phyloP scores from a whole-genome alignment of 2,113 vertebrate genomes.

The Vulpes vulpes region DNA sequence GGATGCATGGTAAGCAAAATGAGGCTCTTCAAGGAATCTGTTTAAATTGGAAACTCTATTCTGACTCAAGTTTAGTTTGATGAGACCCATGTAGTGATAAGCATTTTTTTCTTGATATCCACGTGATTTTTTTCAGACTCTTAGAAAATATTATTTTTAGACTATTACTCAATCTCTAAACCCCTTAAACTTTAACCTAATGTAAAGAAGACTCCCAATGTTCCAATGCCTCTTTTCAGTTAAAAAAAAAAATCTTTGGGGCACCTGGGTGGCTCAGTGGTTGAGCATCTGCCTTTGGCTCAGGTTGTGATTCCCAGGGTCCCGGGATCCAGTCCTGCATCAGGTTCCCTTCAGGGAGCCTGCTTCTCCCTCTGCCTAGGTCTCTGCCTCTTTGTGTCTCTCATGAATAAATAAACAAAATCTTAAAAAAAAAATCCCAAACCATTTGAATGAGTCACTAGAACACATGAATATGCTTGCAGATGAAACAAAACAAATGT shows the following conservation, averaged over 20 bases:
- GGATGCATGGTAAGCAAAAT: background rate
- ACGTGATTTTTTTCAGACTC: background rate
- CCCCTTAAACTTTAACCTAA: background rate
- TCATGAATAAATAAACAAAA: no score
- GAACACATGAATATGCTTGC: background rate
- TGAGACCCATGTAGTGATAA: background rate
- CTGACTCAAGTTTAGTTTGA: background rate
- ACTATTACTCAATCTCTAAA: background rate
- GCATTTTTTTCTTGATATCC: background rate
- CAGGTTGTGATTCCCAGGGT: no score
- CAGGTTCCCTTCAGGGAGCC: no score
- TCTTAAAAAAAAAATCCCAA: background rate
- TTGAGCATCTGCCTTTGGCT: no score
- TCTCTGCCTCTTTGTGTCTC: no score
- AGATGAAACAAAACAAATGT: slow-evolving; percentile 8
- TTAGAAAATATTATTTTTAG: background rate
- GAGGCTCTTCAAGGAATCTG: background rate
- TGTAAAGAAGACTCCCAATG: background rate
- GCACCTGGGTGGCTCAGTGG: no score
- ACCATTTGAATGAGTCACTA: background rate
- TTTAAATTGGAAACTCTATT: background rate
- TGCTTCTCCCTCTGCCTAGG: no score
- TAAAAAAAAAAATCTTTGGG: background rate
- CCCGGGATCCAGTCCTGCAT: no score
- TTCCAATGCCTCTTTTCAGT: background rate